Conservation (phyloP, 2,888 invertebrate species). For the Anarsia innoxiella region DNA sequence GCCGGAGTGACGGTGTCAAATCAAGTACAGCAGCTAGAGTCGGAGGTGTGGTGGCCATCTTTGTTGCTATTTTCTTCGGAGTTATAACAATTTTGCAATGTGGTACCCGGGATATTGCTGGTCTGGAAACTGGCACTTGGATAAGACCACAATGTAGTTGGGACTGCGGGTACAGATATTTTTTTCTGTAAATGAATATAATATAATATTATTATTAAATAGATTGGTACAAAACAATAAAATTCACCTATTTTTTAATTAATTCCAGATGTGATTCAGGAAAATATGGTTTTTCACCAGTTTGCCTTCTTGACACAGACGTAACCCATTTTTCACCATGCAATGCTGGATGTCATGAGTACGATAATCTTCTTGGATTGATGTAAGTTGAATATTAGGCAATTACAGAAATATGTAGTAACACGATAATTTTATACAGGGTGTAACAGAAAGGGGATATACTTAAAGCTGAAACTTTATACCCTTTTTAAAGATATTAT, state of each 20-base stretch:
- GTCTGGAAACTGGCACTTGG: conserved; percentile 24
- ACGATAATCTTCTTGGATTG: conserved; percentile 47
- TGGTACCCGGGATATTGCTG: conserved; percentile 30
- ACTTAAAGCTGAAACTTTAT: no score
- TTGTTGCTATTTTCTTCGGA: conserved; percentile 38
- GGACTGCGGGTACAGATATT: conserved; percentile 38
- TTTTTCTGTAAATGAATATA: no score
- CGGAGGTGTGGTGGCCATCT: conserved; percentile 43
- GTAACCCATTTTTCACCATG: conserved; percentile 59
- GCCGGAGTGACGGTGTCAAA: conserved; percentile 56
- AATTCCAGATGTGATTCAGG: conserved; percentile 43
- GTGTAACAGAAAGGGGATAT: no score
- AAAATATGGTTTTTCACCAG: conserved; percentile 53
- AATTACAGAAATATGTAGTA: no score
- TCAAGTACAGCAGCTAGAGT: conserved; percentile 52
- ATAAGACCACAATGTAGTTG: conserved; percentile 41
- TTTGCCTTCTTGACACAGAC: conserved; percentile 41
- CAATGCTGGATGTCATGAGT: conserved; percentile 47
- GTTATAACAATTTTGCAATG: conserved; percentile 41
- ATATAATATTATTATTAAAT: not conserved
- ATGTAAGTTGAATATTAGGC: no score
- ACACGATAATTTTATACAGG: no score
- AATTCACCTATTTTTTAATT: not conserved
- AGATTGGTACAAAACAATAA: not conserved
- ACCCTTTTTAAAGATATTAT: no score